These are phyloP conservation scores for Gallinago paraguaiae DNA, from an alignment of 2,113 vertebrate genomes.

Conservation along the genomic window DNA sequence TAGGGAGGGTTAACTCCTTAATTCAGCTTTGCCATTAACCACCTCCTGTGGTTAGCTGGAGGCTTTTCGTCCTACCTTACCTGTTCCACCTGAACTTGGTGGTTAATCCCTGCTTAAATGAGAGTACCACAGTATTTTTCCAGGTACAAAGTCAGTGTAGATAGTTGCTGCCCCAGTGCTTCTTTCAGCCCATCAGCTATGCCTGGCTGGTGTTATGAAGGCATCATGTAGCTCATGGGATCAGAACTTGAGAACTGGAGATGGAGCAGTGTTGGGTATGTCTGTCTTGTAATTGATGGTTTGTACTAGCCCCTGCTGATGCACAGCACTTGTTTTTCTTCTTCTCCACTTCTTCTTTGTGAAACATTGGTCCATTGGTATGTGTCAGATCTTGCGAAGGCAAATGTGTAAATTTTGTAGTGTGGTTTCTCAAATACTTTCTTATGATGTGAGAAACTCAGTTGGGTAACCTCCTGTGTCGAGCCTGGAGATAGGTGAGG, in stretches of 20 bases:
- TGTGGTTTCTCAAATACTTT: neutral
- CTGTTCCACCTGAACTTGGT: neutral
- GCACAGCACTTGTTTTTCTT: neutral
- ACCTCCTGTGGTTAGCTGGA: neutral
- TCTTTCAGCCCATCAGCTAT: neutral
- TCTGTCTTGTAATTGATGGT: neutral
- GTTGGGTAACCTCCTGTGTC: rapidly evolving
- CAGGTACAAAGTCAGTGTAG: neutral
- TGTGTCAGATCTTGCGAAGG: neutral
- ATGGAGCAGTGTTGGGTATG: neutral
- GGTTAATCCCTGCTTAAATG: neutral
- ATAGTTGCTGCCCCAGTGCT: neutral
- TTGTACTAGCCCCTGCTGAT: neutral
- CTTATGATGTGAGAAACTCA: neutral
- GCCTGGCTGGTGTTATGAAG: neutral
- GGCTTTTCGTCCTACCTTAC: neutral
- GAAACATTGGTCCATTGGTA: neutral
- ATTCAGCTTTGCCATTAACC: neutral
- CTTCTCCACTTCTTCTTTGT: neutral
- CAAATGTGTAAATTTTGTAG: neutral
- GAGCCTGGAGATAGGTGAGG: neutral
- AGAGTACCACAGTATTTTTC: neutral
- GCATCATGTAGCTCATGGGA: neutral
- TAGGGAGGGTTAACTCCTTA: neutral
- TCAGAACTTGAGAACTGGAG: neutral